phyloP scores from a whole-genome alignment of 2,888 invertebrate genomes.

The Nemoura dubitans region DNA sequence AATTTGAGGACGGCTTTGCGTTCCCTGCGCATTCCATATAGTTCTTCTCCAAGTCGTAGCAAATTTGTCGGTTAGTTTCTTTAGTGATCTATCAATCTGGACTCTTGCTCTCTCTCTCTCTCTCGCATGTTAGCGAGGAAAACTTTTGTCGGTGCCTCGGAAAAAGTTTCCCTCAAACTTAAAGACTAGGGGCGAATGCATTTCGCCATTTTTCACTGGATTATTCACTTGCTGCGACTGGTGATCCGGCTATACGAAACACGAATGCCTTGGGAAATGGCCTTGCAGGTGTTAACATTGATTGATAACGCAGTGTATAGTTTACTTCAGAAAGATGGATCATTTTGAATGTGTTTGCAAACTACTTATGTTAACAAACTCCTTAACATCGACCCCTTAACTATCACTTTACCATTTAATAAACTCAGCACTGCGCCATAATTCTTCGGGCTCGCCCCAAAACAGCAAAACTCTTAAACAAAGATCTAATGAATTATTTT shows the following conservation, averaged over 20 bases:
- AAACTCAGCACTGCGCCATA: not conserved
- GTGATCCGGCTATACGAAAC: not conserved
- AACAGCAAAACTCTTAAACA: not conserved
- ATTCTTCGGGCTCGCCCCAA: not conserved
- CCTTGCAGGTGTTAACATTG: not conserved
- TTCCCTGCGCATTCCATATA: not conserved
- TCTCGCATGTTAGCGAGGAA: not conserved
- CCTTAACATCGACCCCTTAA: not conserved
- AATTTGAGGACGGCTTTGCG: not conserved
- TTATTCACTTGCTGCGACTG: not conserved
- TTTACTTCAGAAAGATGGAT: not conserved
- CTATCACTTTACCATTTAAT: too few species aligned
- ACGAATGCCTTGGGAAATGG: not conserved
- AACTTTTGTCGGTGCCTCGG: not conserved
- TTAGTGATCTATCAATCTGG: not conserved
- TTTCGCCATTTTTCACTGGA: not conserved
- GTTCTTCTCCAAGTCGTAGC: not conserved
- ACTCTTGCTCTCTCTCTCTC: not conserved
- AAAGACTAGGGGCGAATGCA: not conserved
- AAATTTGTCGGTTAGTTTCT: conserved; percentile 4
- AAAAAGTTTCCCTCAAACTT: not conserved
- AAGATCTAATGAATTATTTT: not conserved
- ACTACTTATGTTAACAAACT: not conserved
- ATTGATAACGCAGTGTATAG: not conserved
- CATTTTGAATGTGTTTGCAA: not conserved